These are phyloP conservation scores for Conops quadrifasciatus DNA, from an alignment of 2,888 invertebrate genomes.

Conservation along the genomic window DNA sequence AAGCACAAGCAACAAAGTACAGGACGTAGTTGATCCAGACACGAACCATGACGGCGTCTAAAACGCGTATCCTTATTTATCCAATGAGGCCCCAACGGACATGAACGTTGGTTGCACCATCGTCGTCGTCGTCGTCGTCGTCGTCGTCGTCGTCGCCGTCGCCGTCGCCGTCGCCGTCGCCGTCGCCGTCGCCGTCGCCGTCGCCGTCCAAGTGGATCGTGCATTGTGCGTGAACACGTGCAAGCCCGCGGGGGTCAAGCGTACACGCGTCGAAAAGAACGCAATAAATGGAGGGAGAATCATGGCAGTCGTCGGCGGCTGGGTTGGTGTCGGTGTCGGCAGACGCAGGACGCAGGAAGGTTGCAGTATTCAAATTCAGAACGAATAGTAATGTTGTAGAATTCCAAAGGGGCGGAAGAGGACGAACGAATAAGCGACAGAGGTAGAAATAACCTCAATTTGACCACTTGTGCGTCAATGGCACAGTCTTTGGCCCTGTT, in stretches of 20 bases:
- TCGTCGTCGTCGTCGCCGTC: not conserved
- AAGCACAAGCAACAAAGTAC: no score
- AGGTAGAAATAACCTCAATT: not conserved
- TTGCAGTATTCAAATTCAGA: slow-evolving; percentile 11
- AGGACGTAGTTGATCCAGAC: slow-evolving; percentile 30
- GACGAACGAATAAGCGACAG: no score
- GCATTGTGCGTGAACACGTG: slow-evolving; percentile 56
- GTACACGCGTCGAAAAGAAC: slow-evolving; percentile 9
- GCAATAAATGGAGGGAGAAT: not conserved
- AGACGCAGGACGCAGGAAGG: not conserved
- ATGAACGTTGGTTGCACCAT: no score
- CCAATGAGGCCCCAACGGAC: no score
- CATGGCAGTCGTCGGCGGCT: not conserved
- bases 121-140: no score
- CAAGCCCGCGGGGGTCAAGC: slow-evolving; percentile 62
- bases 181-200: slow-evolving; percentile 46
- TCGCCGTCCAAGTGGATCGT: not conserved
- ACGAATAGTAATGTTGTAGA: not conserved
- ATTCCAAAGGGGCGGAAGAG: no score
- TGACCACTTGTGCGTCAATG: slow-evolving; percentile 22
- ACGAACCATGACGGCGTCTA: not conserved
- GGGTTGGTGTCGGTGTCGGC: not conserved
- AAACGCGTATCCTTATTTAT: no score
- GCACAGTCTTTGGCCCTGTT: not conserved
- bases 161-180: slow-evolving; percentile 36